A percentile compares a stretch with the other conserved stretches of the same genome.
Evolutionary conservation across 2,888 invertebrate species (phyloP).

Genomic region (Syritta pipiens): DNA sequence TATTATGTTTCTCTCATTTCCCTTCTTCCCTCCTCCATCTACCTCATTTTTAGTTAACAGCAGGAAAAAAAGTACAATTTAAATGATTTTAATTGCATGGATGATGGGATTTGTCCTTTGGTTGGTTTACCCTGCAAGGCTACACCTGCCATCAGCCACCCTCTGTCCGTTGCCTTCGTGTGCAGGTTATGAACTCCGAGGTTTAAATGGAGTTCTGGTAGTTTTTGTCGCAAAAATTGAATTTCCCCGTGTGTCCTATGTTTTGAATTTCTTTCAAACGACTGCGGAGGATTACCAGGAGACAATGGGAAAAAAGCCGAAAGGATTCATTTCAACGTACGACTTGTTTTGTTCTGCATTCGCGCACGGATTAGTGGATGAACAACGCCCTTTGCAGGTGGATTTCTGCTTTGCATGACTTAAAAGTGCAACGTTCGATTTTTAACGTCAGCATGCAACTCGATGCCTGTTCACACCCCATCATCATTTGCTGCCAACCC

Average conservation of each 20-base stretch:
- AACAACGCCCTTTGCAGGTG: slow-evolving; percentile 41
- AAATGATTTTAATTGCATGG: slow-evolving; percentile 58
- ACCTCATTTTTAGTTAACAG: not conserved
- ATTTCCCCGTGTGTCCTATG: slow-evolving; percentile 46
- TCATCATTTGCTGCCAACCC: not conserved
- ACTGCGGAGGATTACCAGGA: no score
- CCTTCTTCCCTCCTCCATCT: not conserved
- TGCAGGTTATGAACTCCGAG: slow-evolving; percentile 23
- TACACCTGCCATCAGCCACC: not conserved
- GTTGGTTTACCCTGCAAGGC: not conserved
- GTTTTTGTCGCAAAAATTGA: slow-evolving; percentile 44
- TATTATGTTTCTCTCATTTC: slow-evolving; percentile 48
- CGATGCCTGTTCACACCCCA: no score
- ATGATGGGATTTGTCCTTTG: slow-evolving; percentile 52
- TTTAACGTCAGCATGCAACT: slow-evolving; percentile 23
- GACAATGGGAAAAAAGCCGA: no score
- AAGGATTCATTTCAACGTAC: not conserved
- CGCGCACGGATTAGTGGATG: slow-evolving; percentile 9
- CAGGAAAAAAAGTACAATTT: slow-evolving; percentile 41
- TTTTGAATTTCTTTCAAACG: slow-evolving; percentile 3
- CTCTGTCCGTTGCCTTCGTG: not conserved
- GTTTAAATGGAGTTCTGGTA: slow-evolving; percentile 25
- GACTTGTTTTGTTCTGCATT: slow-evolving; percentile 17
- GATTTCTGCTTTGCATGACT: slow-evolving; percentile 27
- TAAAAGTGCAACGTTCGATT: slow-evolving; percentile 61